phyloP scores from a whole-genome alignment of 2,888 invertebrate species.

The Trisateles emortualis region DNA sequence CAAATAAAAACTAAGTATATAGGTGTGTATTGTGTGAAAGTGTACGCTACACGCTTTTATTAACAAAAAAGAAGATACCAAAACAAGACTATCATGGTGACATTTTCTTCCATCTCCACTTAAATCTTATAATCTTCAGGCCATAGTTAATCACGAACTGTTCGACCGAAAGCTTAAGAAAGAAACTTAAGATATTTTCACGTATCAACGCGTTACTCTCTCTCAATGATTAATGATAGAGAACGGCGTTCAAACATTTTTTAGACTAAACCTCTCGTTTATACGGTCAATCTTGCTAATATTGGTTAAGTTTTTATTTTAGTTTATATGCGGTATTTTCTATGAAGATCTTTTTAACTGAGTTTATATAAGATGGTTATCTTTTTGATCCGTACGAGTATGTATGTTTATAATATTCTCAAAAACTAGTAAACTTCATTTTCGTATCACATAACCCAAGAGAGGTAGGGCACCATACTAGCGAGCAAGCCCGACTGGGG shows the following conservation, averaged over 20 bases:
- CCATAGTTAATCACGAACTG: slow-evolving; percentile 26
- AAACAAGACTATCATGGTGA: background rate
- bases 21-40: too few relatives aligned
- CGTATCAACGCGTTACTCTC: slow-evolving; percentile 39
- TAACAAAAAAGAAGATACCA: background rate
- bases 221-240: slow-evolving; percentile 45
- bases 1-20: too few relatives aligned
- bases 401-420: too few relatives aligned
- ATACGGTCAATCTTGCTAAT: slow-evolving; percentile 24
- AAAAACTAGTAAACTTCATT: too few relatives aligned
- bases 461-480: too few relatives aligned
- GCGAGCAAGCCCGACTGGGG: too few relatives aligned
- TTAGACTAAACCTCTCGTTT: slow-evolving; percentile 25
- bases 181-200: slow-evolving; percentile 32
- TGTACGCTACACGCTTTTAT: too few relatives aligned
- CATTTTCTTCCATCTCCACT: background rate
- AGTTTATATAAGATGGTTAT: too few relatives aligned
- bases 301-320: background rate
- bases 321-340: background rate
- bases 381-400: too few relatives aligned
- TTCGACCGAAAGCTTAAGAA: slow-evolving; percentile 25
- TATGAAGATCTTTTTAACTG: too few relatives aligned
- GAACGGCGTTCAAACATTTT: slow-evolving; percentile 20
- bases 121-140: slow-evolving; percentile 1
- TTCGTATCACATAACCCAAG: too few relatives aligned